Evolutionary conservation across 23 tunicate species (phyloP).

Genomic region (Trididemnum nubilum): DNA sequence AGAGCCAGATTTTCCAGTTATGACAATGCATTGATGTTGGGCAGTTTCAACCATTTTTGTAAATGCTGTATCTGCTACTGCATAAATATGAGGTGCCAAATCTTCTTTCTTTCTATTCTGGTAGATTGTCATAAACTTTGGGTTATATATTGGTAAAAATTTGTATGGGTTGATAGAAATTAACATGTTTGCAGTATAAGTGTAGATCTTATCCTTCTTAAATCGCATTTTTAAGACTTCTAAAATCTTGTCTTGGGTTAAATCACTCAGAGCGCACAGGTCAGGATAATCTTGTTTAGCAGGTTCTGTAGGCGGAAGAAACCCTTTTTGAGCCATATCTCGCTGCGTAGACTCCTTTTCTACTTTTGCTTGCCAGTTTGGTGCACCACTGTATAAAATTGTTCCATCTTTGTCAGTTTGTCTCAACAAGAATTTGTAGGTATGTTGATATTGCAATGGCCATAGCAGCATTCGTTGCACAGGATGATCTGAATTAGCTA

Average conservation of each 20-base stretch:
- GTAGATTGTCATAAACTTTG: conserved; percentile 49
- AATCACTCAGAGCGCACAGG: conserved; percentile 31
- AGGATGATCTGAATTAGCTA: conserved; percentile 54
- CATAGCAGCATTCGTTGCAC: conserved; percentile 70
- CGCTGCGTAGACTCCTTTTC: conserved; percentile 39
- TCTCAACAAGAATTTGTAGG: conserved; percentile 51
- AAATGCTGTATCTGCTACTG: conserved; percentile 67
- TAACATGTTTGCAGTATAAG: conserved; percentile 59
- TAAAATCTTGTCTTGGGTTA: conserved; percentile 43
- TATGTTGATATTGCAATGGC: conserved; percentile 66
- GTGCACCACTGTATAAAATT: conserved; percentile 47
- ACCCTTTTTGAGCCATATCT: conserved; percentile 55
- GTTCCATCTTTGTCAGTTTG: conserved; percentile 53
- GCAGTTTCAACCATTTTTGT: conserved; percentile 52
- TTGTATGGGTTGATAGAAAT: conserved; percentile 74
- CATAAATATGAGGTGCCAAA: conserved; percentile 69
- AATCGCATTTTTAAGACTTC: conserved; percentile 52
- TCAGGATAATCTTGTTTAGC: conserved; percentile 46
- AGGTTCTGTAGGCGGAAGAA: conserved; percentile 47
- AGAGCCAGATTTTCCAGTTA: conserved; percentile 78
- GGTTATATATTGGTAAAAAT: conserved; percentile 61
- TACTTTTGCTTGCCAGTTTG: conserved; percentile 50
- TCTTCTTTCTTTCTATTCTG: conserved; percentile 62
- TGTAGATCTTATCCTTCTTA: conserved; percentile 63
- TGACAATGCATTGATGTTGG: conserved; percentile 63